Base-by-base conservation (phyloP, 1,140 invertebrate species). In the Solenopsis invicta region DNA sequence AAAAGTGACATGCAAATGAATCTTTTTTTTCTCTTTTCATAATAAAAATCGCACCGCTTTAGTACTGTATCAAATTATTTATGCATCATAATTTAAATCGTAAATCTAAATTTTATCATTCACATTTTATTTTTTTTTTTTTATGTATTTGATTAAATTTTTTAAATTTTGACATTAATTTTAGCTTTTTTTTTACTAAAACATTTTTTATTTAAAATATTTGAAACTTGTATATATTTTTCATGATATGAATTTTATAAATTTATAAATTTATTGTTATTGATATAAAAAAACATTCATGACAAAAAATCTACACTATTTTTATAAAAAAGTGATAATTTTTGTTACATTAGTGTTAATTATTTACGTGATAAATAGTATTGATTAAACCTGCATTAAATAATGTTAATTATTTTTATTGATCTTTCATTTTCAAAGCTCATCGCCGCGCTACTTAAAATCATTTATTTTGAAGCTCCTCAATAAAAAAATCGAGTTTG, bases 401-500 rank as follows among this genome's bases (percentile, higher is more conserved):
- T 29, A 29, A 2, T 61, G 24, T 13, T 29, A n/a, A 29, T 29
- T 13, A 61, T 67, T 67, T 64, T 13, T 0, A 2, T 16, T 3
- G 2, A 10, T 61, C 34, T 21, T 10, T 41, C 10, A 67, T 41
- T 67, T 67, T 67, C 18, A 16, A 9, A 21, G 1, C 2, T 21
- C 2, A 24, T 69, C 18, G 10, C n/a, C n/a, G n/a, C n/a, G n/a
- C 2, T 69, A 34, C 16, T 13, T 29, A 88, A 16, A 62, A 78
- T n/a, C n/a, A 21, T 85, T 45, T 52, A 6, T n/a, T 59, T 18
- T 62, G 5, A 75, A 71, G 24, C 10, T 29, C 5, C 18, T 8
- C 29, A 18, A 66, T 13, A 62, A n/a, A 29, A 66, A 85, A 67
- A 48, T 61, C 34, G 75, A 75, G 24, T 48, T 66, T 69, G 13